These are phyloP conservation scores for Remorina albescens DNA, from an alignment of 2,797 vertebrate species.

Conservation along the genomic window DNA sequence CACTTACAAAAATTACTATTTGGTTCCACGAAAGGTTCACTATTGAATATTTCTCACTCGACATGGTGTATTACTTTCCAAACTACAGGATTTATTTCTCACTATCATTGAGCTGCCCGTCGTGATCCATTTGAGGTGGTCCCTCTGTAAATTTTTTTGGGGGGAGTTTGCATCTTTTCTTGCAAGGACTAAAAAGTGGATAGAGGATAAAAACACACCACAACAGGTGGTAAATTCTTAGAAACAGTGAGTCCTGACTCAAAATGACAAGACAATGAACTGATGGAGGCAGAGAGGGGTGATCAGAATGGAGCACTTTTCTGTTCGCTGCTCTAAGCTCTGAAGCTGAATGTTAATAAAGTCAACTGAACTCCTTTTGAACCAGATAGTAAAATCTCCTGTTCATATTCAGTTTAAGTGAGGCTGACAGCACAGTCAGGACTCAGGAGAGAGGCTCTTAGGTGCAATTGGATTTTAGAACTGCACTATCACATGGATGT, in stretches of 20 bases:
- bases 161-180: neutral
- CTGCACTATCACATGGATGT: neutral
- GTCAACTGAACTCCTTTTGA: neutral
- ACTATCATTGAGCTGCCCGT: neutral
- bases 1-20: neutral
- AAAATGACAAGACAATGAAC: neutral
- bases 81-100: conserved; percentile 10
- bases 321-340: conserved; percentile 11
- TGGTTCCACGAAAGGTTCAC: neutral
- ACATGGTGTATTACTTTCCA: neutral
- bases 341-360: neutral
- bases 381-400: neutral
- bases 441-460: neutral
- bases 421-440: neutral
- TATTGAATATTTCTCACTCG: neutral
- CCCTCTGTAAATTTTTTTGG: conserved; percentile 2
- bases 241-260: neutral
- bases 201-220: neutral
- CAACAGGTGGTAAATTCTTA: neutral
- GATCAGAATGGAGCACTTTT: conserved; percentile 2
- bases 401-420: neutral
- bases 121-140: neutral
- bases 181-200: neutral
- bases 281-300: conserved; percentile 2
- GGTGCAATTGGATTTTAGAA: neutral